Base-by-base conservation (phyloP, 2,888 invertebrate genomes). In the Caenorhabditis becei region DNA sequence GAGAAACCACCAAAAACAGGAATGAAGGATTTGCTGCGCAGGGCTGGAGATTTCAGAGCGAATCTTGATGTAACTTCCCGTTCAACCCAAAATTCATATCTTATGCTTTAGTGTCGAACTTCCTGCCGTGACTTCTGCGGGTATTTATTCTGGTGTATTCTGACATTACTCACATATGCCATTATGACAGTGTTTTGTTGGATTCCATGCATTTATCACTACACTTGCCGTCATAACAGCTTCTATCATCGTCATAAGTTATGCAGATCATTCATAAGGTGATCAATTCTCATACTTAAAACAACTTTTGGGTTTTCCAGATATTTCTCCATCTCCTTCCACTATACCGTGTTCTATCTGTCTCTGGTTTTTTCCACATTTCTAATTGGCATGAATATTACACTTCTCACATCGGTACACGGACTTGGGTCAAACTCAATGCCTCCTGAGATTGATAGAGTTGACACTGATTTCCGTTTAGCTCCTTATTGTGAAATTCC, bases 211-310 rank as follows among this genome's bases (percentile, higher is more conserved):
- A 47, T 77, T 7, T 84, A 86, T 72, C 87, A 86, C 65, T 89
- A 88, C 71, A 82, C 83, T 11, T 90, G 88, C 58, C 80, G 88
- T 18, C 80, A 82, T 32, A 87, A 89, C 54, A 87, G 87, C 44
- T 87, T 91, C 65, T 83, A 87, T 71, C 88, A 88, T 54, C 81
- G 90, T 2, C 90, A 90, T 59, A 88, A 88, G 58, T 85, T 89
- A 69, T 87, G 89, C 20, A 83, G 90, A 69, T 84, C 82, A 20
- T 88, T 88, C 61, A 88, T 90, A 8, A 78, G 87, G 89, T 89
- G 37, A 14, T 54, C 32, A n/a, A 41, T 49, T 24, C 20, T 54
- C 1, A 20, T 10, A 5, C 16, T 51, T 11, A 26, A 53, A 23
- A 26, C n/a, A 14, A 44, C 20, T 49, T n/a, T 8, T 41, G 14